Conservation (phyloP, 1,140 invertebrate genomes). For the Zeugodacus cucurbitae region DNA sequence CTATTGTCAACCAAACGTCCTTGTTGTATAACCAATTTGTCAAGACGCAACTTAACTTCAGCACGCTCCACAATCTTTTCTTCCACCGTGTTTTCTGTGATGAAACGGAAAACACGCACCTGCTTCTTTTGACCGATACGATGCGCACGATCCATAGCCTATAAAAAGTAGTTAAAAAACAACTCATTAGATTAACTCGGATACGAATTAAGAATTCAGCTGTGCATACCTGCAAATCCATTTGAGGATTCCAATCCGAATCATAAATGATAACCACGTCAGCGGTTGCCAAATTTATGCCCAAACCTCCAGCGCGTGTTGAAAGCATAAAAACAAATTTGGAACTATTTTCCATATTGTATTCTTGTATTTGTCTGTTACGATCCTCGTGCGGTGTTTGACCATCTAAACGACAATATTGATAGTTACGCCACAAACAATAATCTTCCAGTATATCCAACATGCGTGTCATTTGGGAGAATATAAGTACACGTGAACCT, state of each 20-base stretch:
- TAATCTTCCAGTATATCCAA: conserved; percentile 99
- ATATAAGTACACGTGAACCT: conserved; percentile 94
- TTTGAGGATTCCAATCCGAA: conserved; percentile 99
- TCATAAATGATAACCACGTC: conserved; percentile 99
- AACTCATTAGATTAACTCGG: background rate
- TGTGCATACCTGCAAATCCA: conserved; percentile 79
- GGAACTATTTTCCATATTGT: conserved; percentile 87
- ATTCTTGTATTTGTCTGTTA: conserved; percentile 95
- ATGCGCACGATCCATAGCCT: conserved; percentile 98
- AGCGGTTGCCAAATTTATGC: conserved; percentile 98
- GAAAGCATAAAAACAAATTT: conserved; percentile 99
- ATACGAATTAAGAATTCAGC: background rate
- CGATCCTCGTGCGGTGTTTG: conserved; percentile 97
- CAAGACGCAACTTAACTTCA: conserved; percentile 94
- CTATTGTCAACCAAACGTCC: conserved; percentile 94
- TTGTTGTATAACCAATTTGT: conserved; percentile 98
- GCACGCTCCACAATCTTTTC: conserved; percentile 99
- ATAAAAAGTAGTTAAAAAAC: background rate
- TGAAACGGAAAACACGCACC: conserved; percentile 86
- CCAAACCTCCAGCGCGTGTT: conserved; percentile 96
- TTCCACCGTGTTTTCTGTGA: conserved; percentile 99
- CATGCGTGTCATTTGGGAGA: conserved; percentile 99
- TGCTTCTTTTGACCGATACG: conserved; percentile 99
- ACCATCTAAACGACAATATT: conserved; percentile 97
- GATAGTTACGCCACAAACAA: conserved; percentile 90